Conservation (phyloP, 2,888 invertebrate genomes). For the Crematogaster levior region DNA sequence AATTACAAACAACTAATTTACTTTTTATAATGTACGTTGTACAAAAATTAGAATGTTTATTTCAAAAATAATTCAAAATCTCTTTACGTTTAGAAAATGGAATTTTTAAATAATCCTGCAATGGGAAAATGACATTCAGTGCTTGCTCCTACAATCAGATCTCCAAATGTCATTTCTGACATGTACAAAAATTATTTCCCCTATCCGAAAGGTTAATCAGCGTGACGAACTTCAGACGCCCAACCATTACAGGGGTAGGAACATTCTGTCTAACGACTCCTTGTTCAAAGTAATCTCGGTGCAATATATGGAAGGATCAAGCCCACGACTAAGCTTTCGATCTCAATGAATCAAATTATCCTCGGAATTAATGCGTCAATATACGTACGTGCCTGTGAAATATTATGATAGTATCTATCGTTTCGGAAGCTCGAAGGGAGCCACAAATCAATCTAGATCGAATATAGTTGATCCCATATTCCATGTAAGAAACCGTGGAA, state of each 20-base stretch:
- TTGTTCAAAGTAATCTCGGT: constrained; percentile 61
- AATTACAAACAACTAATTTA: background rate
- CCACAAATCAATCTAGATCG: constrained; percentile 36
- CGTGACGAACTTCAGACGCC: constrained; percentile 64
- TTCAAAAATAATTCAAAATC: background rate
- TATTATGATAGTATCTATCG: constrained; percentile 65
- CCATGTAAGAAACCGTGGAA: constrained; percentile 33
- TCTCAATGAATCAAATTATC: constrained; percentile 70
- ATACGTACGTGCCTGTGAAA: constrained; percentile 62
- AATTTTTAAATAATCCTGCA: background rate
- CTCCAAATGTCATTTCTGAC: constrained; percentile 26
- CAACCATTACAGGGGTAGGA: constrained; percentile 43
- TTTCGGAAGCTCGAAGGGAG: constrained; percentile 18
- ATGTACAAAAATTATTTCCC: constrained; percentile 61
- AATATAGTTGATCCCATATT: constrained; percentile 17
- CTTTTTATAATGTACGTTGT: background rate
- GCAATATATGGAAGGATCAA: constrained; percentile 67
- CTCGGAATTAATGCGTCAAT: constrained; percentile 64
- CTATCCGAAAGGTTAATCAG: constrained; percentile 52
- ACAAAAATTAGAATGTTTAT: background rate
- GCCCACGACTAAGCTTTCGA: constrained; percentile 55
- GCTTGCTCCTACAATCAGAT: background rate
- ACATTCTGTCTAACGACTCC: constrained; percentile 58
- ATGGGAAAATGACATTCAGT: background rate
- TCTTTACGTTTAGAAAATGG: background rate